A percentile compares a stretch with the other conserved stretches of the same genome.
Conservation (phyloP, 30 jellyfish, hydroid and myxozoan species). For the Hydra vulgaris region DNA sequence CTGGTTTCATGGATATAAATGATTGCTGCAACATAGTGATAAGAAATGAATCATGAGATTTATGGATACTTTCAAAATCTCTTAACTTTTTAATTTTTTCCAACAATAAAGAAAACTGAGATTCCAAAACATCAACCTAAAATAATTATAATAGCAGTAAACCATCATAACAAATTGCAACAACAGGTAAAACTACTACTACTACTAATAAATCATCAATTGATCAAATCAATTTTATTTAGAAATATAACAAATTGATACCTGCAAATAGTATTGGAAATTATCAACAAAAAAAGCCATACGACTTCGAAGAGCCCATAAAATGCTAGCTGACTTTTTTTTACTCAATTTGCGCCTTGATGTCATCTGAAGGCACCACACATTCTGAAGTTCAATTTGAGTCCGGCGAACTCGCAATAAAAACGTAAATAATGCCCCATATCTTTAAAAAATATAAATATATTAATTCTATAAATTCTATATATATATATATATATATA, state of each 20-base stretch:
- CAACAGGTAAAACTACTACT: not conserved
- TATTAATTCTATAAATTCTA: no score
- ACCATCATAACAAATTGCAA: not conserved
- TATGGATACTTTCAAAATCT: constrained; percentile 82
- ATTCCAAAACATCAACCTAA: constrained; percentile 89
- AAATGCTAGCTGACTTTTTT: constrained; percentile 27
- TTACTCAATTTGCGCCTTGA: constrained; percentile 47
- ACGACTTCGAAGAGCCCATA: constrained; percentile 75
- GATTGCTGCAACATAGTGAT: constrained; percentile 66
- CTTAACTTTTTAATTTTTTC: constrained; percentile 53
- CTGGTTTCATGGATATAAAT: constrained; percentile 85
- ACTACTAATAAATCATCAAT: no score
- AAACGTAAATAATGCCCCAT: constrained; percentile 61
- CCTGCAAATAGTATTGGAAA: constrained; percentile 91
- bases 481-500: no score
- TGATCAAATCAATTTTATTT: no score
- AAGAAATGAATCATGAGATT: constrained; percentile 64
- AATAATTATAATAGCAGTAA: not conserved
- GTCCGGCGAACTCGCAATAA: constrained; percentile 79
- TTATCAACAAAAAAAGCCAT: constrained; percentile 92
- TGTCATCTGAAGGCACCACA: constrained; percentile 91
- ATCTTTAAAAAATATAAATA: constrained; percentile 28
- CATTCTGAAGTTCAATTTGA: constrained; percentile 64
- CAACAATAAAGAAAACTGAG: constrained; percentile 68
- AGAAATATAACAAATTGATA: not conserved